These are phyloP conservation scores for Synanthedon tipuliformis DNA, from an alignment of 2,888 invertebrate species.

Conservation along the genomic window DNA sequence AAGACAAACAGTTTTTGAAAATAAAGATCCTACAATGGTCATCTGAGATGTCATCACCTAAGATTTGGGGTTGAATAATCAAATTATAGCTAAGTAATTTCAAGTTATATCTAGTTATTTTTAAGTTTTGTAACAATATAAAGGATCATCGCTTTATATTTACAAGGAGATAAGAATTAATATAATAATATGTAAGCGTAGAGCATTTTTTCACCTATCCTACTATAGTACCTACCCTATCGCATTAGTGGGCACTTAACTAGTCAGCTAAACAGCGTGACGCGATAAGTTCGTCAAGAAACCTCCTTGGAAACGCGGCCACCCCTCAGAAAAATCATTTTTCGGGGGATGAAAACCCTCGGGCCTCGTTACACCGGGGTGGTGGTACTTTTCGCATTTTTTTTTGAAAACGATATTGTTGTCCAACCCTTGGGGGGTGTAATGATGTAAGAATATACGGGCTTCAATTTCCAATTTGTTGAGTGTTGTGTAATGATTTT, in stretches of 20 bases:
- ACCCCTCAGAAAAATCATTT: conserved; percentile 25
- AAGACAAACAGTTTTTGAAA: too few relatives aligned
- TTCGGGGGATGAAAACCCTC: conserved; percentile 16
- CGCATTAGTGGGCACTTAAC: not conserved
- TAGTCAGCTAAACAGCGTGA: conserved; percentile 27
- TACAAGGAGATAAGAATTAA: too few relatives aligned
- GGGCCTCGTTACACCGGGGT: conserved; percentile 21
- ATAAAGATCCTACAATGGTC: too few relatives aligned
- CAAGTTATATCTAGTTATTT: too few relatives aligned
- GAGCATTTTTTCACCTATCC: too few relatives aligned
- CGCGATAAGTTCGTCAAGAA: conserved; percentile 6
- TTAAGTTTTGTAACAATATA: too few relatives aligned
- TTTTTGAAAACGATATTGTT: conserved; percentile 48
- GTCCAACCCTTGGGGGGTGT: conserved; percentile 12
- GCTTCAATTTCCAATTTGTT: conserved; percentile 17
- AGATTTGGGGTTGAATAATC: too few relatives aligned
- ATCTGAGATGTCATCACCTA: too few relatives aligned
- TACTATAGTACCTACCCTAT: too few relatives aligned
- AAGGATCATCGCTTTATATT: too few relatives aligned
- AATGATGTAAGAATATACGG: conserved; percentile 16
- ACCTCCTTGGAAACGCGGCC: conserved; percentile 7
- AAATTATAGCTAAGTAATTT: too few relatives aligned
- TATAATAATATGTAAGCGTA: too few relatives aligned
- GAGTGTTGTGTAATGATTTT: conserved; percentile 5
- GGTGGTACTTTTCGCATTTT: conserved; percentile 20